Evolutionary conservation across 2,113 vertebrate species (phyloP).

Genomic region (Atherinomorus stipes): DNA sequence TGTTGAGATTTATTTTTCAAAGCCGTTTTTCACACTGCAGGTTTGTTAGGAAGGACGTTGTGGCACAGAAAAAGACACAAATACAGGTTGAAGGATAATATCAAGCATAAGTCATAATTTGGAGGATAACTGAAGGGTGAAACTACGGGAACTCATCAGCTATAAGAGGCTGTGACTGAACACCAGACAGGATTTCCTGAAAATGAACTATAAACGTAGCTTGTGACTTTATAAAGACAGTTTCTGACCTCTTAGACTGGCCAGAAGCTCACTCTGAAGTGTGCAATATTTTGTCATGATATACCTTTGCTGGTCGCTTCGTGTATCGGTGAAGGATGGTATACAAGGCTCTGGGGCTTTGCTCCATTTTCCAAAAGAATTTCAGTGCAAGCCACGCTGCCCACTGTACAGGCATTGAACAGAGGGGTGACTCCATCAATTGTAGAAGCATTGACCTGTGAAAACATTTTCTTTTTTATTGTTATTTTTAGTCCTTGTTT

Average conservation of each 20-base stretch:
- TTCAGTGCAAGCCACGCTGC: conserved; percentile 89
- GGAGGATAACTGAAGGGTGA: background rate
- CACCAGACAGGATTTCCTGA: background rate
- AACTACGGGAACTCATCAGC: background rate
- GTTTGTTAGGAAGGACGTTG: conserved; percentile 7
- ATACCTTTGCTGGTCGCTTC: conserved; percentile 93
- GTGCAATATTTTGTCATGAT: background rate
- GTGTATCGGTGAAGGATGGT: conserved; percentile 90
- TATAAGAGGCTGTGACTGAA: background rate
- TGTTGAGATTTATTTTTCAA: conserved; percentile 45
- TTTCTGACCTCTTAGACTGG: background rate
- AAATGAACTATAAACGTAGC: background rate
- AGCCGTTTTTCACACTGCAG: conserved; percentile 21
- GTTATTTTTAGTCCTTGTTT: conserved; percentile 65
- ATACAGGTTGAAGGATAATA: conserved; percentile 1
- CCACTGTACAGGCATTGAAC: conserved; percentile 91
- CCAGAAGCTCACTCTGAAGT: background rate
- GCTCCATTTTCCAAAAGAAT: conserved; percentile 92
- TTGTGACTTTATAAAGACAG: conserved; percentile 2
- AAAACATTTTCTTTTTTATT: conserved; percentile 55
- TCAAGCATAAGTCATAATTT: background rate
- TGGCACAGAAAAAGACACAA: conserved; percentile 38
- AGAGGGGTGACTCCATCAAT: conserved; percentile 94
- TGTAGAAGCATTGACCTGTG: conserved; percentile 91
- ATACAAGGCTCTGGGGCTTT: conserved; percentile 87